Base-by-base conservation (phyloP, 1,140 invertebrate species). In the Nasonia longicornis region DNA sequence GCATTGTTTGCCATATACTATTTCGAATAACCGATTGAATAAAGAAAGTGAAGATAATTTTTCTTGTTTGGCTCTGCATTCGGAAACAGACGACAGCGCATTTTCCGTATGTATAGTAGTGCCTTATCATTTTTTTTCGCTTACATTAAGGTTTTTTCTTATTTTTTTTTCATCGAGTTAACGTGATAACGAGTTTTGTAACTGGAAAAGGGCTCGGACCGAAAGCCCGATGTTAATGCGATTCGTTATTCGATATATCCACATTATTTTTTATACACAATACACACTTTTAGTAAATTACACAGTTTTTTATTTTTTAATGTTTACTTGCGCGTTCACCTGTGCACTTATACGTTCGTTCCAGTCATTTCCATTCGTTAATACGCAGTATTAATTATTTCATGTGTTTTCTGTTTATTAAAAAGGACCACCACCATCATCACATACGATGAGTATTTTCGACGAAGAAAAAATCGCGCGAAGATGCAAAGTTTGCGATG, bases 351-450 rank as follows among this genome's bases (percentile, higher is more conserved):
- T 81, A 81, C 67, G 35, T 58, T 80, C 20, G 64, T 20, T 63
- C 11, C 29, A 4, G 16, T 58, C 48, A 80, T 77, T 66, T 69
- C 10, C 58, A 38, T 29, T 64, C 35, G 22, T 71, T 77, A 77
- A 48, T 70, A 66, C 45, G 38, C 22, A 76, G 16, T 81, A 81
- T 73, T 76, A 70, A 38, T 77, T 77, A 72, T 67, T 77, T 77
- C 31, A 72, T 48, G 67, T 14, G 3, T 77, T 52, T 67, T 69
- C 77, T 11, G 58, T 73, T 52, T 48, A n/a, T 48, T 20, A 63
- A 69, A 73, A 77, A 77, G 75, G 26, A 80, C 80, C 80, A 82
- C 78, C 82, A 80, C 80, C 80, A 82, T 75, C 82, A 83, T 70
- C 80, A 74, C 45, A 7, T 72, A 73, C 70, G 31, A 83, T 80